Base-by-base conservation (phyloP, 1,140 invertebrate species). In the Metaphire vulgaris region DNA sequence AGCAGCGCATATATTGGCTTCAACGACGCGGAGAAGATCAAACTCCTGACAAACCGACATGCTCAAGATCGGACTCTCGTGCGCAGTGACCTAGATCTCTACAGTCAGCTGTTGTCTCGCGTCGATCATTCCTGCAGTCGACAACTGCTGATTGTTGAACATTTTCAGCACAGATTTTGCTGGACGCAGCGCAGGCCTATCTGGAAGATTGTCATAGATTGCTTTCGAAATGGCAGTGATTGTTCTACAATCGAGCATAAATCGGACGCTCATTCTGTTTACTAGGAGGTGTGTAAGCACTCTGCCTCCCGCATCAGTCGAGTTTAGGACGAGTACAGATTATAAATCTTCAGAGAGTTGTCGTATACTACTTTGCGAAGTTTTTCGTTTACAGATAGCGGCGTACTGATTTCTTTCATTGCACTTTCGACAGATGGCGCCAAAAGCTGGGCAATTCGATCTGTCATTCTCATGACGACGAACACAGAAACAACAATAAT, bases 371-470 rank as follows among this genome's bases (percentile, higher is more conserved):
- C 6, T 6, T 12, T 69, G n/a, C 2, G 6, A 14, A 2, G 26
- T 69, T 26, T 69, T 69, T 12, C 6, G 6, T 30, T 30, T 69
- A 33, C 76, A 77, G 1, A 33, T 6, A 2, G 64, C 30, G 2
- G 33, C 26, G 1, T 34, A 77, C 65, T 33, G 72, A 64, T 76
- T 76, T 29, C n/a, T 26, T 31, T 70, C 41, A 28, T 34, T 30
- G 31, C 74, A 78, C 6, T 76, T 78, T 2, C 67, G 29, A 66
- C 74, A 76, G 29, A n/a, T 67, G 75, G 73, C 76, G 16, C 31
- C 28, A 21, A 30, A 74, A 29, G 33, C 72, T 56, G 72, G 72
- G 64, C 72, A 74, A 6, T 2, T 6, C n/a, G 2, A 26, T 31
- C 30, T 69, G n/a, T 33, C 70, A 12, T 12, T 2, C 26, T 2